Conservation (phyloP, 1,140 invertebrate genomes). For the Cydia strobilella region DNA sequence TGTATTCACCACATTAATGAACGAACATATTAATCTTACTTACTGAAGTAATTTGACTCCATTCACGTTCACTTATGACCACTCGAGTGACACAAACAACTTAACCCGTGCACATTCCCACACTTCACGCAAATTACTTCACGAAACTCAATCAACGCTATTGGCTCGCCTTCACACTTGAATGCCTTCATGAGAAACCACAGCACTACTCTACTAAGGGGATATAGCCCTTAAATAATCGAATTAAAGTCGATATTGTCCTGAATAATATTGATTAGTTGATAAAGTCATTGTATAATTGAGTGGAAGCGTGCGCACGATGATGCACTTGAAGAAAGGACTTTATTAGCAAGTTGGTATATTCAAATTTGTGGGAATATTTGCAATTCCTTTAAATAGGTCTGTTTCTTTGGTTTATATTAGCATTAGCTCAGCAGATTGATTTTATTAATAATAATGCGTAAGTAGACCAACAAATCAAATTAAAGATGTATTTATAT, state of each 20-base stretch:
- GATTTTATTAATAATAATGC: too few species aligned
- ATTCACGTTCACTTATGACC: not conserved
- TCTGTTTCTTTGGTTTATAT: not conserved
- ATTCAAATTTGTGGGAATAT: conserved; percentile 13
- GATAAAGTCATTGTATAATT: not conserved
- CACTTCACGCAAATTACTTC: not conserved
- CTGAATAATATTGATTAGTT: not conserved
- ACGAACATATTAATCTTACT: not conserved
- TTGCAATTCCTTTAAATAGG: not conserved
- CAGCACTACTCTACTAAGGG: not conserved
- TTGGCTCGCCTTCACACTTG: not conserved
- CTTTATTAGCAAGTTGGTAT: conserved; percentile 1
- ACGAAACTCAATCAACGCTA: not conserved
- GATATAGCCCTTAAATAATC: not conserved
- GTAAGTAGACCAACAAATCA: too few species aligned
- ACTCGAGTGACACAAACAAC: not conserved
- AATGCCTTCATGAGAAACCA: conserved; percentile 13
- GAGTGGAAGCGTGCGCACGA: conserved; percentile 6
- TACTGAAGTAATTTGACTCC: not conserved
- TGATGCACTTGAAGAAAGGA: conserved; percentile 3
- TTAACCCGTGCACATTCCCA: not conserved
- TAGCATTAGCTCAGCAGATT: too few species aligned
- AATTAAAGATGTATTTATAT: too few species aligned
- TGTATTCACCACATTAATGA: not conserved
- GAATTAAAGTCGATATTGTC: not conserved